Base-by-base conservation (phyloP, 2,797 vertebrate species). In the Thunnus albacares region DNA sequence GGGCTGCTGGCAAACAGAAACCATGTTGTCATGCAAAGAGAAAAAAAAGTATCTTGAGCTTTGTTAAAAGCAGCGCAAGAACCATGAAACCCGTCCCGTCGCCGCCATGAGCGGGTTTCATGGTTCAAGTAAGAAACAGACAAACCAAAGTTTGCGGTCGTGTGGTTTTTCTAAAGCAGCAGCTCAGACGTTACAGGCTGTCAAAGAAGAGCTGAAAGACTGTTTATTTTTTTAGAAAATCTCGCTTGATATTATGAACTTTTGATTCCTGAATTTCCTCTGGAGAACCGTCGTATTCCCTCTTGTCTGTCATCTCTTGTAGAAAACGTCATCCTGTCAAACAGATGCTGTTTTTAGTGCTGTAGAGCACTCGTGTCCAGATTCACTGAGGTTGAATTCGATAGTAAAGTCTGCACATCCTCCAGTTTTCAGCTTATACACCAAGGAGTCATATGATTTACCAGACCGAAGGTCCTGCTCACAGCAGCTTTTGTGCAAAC, bases 121-220 rank as follows among this genome's bases (percentile, higher is more conserved):
- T 3, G 64, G 6, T 12, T 52, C 49, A 2, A 55, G 38, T 13
- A 0, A 45, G 64, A 69, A 63, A 75, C n/a, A 53, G n/a, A 71
- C n/a, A 5, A 66, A 67, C 67, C 62, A 68, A 72, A 80, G 67
- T 43, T 51, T 49, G 45, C 6, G 24, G 41, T 56, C 3, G 2
- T 53, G 33, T 65, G 58, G 15, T 33, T 64, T 77, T 57, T 14
- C 30, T 30, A 3, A 56, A 35, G 49, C 60, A 57, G 52, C 67
- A 53, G 68, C 53, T 79, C 62, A 12, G 58, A 51, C 6, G 70
- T 72, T 24, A 8, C 22, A 8, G 51, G 8, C 33, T 3, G 28
- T 35, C 10, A 33, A 20, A 35, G 41, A 45, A 52, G 0, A 13
- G 22, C 71, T 62, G 63, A 73, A 52, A 63, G 28, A 20, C 67